Evolutionary conservation across 2,797 vertebrate genomes (phyloP).

Genomic region (Molothrus ater): DNA sequence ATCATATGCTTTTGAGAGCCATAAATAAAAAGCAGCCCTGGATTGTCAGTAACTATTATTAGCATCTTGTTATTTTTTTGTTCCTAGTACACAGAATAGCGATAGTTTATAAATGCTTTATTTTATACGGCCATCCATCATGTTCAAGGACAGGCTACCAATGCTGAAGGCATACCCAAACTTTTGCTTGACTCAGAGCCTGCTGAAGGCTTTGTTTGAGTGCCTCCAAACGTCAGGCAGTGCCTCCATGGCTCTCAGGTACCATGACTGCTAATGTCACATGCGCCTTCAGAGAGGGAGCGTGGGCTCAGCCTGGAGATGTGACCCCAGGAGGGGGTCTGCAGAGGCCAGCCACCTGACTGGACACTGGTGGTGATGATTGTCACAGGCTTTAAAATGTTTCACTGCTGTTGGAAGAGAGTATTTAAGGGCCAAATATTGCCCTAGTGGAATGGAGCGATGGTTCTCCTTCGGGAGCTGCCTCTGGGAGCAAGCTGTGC

Average conservation of each 20-base stretch:
- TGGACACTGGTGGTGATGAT: not conserved
- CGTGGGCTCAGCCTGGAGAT: not conserved
- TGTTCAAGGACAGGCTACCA: not conserved
- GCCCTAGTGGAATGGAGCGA: fast-evolving
- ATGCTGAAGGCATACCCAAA: not conserved
- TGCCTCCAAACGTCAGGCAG: not conserved
- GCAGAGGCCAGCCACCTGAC: not conserved
- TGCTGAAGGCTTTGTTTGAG: not conserved
- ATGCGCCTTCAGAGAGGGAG: fast-evolving
- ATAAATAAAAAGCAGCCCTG: not conserved
- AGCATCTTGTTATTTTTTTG: not conserved
- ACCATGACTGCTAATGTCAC: not conserved
- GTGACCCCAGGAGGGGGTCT: not conserved
- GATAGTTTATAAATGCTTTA: not conserved
- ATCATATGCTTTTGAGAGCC: not conserved
- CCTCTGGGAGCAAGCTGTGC: not conserved
- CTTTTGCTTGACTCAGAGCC: not conserved
- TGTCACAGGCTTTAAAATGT: not conserved
- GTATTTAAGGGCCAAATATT: not conserved
- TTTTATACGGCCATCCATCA: not conserved
- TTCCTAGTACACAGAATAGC: not conserved
- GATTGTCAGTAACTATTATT: constrained; percentile 11
- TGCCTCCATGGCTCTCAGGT: not conserved
- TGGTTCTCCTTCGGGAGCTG: not conserved
- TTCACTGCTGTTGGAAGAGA: not conserved